Evolutionary conservation across 2,888 invertebrate species (phyloP).

Genomic region (Pycnomerus fuliginosus): DNA sequence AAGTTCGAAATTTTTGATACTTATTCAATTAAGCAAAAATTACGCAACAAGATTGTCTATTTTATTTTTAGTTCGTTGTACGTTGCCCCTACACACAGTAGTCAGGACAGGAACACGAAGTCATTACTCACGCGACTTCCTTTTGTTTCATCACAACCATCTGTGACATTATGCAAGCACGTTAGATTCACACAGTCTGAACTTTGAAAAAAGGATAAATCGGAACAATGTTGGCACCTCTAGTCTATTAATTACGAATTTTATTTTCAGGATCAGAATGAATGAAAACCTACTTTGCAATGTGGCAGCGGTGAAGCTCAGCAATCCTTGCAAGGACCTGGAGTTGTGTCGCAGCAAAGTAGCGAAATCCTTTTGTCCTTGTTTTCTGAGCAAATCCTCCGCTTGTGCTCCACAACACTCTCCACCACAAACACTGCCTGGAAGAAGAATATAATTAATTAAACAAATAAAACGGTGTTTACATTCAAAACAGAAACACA

Average conservation of each 20-base stretch:
- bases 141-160: constrained; percentile 21
- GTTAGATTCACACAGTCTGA: background rate
- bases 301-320: constrained; percentile 70
- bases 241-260: too few relatives aligned
- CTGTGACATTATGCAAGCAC: constrained; percentile 18
- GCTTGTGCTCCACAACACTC: constrained; percentile 68
- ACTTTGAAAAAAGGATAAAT: too few relatives aligned
- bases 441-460: constrained; percentile 30
- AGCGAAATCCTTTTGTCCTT: constrained; percentile 66
- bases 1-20: too few relatives aligned
- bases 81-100: too few relatives aligned
- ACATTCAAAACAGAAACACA: background rate
- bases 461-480: background rate
- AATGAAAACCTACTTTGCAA: constrained; percentile 66
- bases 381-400: constrained; percentile 61
- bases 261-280: too few relatives aligned
- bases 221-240: too few relatives aligned
- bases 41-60: too few relatives aligned
- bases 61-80: too few relatives aligned
- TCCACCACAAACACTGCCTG: constrained; percentile 64
- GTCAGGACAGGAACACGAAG: constrained; percentile 16
- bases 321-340: constrained; percentile 71
- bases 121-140: constrained; percentile 22
- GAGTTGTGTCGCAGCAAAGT: constrained; percentile 69
- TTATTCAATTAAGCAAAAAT: too few relatives aligned